Evolutionary conservation across 1,140 invertebrate genomes (phyloP).

Genomic region (Drosophila kanapiae): DNA sequence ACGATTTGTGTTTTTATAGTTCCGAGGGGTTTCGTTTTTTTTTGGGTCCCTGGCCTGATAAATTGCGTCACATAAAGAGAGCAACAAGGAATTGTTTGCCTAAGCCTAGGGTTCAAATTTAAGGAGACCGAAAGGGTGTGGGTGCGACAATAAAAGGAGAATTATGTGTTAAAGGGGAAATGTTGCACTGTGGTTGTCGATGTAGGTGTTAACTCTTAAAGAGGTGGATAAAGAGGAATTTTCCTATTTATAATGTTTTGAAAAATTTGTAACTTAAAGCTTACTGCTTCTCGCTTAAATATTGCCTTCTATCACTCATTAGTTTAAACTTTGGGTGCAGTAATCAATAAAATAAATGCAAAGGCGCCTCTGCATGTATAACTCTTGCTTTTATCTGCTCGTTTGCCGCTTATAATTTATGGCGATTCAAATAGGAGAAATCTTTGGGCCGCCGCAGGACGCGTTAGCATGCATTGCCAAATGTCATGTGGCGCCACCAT

Average conservation of each 20-base stretch:
- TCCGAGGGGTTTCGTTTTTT: slow-evolving; percentile 21
- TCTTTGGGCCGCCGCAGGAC: slow-evolving; percentile 44
- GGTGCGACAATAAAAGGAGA: slow-evolving; percentile 27
- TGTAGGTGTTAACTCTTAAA: slow-evolving; percentile 16
- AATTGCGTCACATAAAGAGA: slow-evolving; percentile 50
- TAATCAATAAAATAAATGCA: slow-evolving; percentile 24
- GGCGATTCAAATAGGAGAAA: slow-evolving; percentile 37
- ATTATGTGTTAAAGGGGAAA: slow-evolving; percentile 15
- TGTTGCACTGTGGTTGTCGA: not conserved
- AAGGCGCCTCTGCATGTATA: slow-evolving; percentile 8
- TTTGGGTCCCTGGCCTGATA: slow-evolving; percentile 47
- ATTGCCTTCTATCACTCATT: slow-evolving; percentile 10
- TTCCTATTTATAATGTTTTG: not conserved
- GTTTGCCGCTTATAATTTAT: slow-evolving; percentile 35
- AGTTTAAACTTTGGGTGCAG: slow-evolving; percentile 2
- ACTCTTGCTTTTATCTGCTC: slow-evolving; percentile 36
- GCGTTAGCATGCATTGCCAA: slow-evolving; percentile 41
- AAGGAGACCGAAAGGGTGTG: slow-evolving; percentile 21
- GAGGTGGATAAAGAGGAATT: not conserved
- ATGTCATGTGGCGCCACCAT: slow-evolving; percentile 54
- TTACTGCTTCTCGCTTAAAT: not conserved
- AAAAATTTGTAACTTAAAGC: not conserved
- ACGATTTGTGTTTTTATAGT: slow-evolving; percentile 70
- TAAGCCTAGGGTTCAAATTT: slow-evolving; percentile 37
- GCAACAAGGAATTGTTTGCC: slow-evolving; percentile 31